Percentiles rank a stretch among this genome's conserved stretches.
These are phyloP conservation scores for Phrynocephalus versicolor DNA, from an alignment of 2,113 vertebrate genomes.

Conservation along the genomic window DNA sequence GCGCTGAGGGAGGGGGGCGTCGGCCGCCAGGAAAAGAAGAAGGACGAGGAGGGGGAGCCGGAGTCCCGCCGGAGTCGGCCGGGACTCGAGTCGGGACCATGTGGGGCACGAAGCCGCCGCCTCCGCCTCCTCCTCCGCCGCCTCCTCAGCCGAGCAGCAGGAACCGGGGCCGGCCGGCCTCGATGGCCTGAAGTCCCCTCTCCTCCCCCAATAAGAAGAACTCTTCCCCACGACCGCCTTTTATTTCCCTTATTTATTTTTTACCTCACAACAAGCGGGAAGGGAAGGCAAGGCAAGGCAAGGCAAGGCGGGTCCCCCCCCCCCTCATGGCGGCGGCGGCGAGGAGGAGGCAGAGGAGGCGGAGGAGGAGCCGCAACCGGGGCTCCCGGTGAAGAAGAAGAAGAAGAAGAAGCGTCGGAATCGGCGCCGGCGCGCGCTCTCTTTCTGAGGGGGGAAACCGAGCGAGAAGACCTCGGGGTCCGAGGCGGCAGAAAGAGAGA, in stretches of 20 bases:
- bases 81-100: not conserved
- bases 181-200: not conserved
- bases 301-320: not conserved
- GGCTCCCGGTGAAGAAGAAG: constrained; percentile 28
- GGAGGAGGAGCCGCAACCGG: not conserved
- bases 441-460: too few species aligned
- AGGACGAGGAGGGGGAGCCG: not conserved
- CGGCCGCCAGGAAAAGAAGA: not conserved
- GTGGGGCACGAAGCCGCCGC: constrained; percentile 7
- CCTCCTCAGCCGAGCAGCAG: not conserved
- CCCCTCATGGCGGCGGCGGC: not conserved
- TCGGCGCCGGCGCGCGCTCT: not conserved
- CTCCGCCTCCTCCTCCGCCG: constrained; percentile 16
- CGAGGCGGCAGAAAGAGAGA: too few species aligned
- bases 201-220: not conserved
- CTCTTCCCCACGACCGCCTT: not conserved
- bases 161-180: not conserved
- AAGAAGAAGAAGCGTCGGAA: not conserved
- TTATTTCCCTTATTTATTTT: too few species aligned
- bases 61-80: not conserved
- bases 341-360: not conserved
- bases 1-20: not conserved
- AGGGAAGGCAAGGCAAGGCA: not conserved
- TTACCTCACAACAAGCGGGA: too few species aligned
- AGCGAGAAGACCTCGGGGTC: too few species aligned